Evolutionary conservation across 2,797 vertebrate genomes (phyloP).

Genomic region (Fistularia commersonii): DNA sequence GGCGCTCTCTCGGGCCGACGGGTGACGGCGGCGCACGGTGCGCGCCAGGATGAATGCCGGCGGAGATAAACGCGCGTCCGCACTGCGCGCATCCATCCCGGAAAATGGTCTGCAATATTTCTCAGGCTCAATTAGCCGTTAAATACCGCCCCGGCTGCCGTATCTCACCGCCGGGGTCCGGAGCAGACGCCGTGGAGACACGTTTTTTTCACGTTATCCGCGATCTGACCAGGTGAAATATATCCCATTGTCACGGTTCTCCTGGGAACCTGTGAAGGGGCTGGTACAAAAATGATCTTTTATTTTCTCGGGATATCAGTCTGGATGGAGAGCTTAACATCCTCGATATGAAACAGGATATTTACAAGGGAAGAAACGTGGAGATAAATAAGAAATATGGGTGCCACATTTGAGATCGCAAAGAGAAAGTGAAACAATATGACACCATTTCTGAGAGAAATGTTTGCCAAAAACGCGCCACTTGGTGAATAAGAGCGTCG

Average conservation of each 20-base stretch:
- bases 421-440: background rate
- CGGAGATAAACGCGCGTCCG: conserved; percentile 13
- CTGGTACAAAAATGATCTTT: no score
- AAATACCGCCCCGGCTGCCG: background rate
- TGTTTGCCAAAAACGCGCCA: background rate
- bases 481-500: no score
- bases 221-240: no score
- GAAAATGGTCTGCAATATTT: conserved; percentile 8
- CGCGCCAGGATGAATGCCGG: conserved; percentile 14
- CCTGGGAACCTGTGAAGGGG: no score
- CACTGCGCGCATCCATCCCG: conserved; percentile 10
- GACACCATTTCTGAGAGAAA: background rate
- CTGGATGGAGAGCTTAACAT: no score
- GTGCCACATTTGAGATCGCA: background rate
- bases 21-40: conserved; percentile 5
- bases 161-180: background rate
- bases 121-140: conserved; percentile 1
- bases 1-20: conserved; percentile 32
- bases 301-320: no score
- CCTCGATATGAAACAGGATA: background rate
- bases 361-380: background rate
- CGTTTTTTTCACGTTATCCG: background rate
- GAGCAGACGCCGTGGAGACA: background rate
- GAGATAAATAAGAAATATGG: background rate
- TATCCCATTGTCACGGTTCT: no score